Percentiles rank a stretch among this genome's conserved stretches.
These are phyloP conservation scores for Apolygus lucorum DNA, from an alignment of 1,140 invertebrate genomes.

Conservation along the genomic window DNA sequence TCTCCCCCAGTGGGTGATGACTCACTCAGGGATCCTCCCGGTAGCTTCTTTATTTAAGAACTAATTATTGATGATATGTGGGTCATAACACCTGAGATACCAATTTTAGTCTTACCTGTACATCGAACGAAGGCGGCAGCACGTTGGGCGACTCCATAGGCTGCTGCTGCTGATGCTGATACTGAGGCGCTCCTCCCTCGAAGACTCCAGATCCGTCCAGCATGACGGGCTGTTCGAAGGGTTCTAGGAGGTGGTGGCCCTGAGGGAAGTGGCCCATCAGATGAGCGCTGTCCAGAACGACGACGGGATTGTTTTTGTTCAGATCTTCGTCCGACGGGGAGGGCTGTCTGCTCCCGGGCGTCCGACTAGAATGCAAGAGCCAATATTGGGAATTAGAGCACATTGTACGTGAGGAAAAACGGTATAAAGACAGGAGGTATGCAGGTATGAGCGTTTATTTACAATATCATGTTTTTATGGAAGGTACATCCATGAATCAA, in stretches of 20 bases:
- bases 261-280: slow-evolving; percentile 46
- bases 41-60: too few species aligned
- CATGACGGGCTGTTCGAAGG: slow-evolving; percentile 34
- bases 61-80: not conserved
- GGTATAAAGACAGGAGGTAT: too few species aligned
- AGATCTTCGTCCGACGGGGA: slow-evolving; percentile 80
- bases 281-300: slow-evolving; percentile 41
- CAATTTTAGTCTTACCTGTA: slow-evolving; percentile 41
- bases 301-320: slow-evolving; percentile 47
- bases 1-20: not conserved
- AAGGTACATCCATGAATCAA: too few species aligned
- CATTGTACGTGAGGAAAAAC: too few species aligned
- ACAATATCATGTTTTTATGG: too few species aligned
- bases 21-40: not conserved
- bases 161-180: slow-evolving; percentile 49
- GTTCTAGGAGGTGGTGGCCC: slow-evolving; percentile 39
- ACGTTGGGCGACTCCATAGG: slow-evolving; percentile 42
- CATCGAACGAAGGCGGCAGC: slow-evolving; percentile 44
- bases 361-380: slow-evolving; percentile 53
- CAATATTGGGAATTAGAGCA: not conserved
- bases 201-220: slow-evolving; percentile 26
- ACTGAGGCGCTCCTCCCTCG: slow-evolving; percentile 26
- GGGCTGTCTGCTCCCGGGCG: slow-evolving; percentile 79
- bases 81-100: not conserved
- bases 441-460: too few species aligned